Evolutionary conservation across 2,888 invertebrate species (phyloP).

Genomic region (Parelbella ahira): DNA sequence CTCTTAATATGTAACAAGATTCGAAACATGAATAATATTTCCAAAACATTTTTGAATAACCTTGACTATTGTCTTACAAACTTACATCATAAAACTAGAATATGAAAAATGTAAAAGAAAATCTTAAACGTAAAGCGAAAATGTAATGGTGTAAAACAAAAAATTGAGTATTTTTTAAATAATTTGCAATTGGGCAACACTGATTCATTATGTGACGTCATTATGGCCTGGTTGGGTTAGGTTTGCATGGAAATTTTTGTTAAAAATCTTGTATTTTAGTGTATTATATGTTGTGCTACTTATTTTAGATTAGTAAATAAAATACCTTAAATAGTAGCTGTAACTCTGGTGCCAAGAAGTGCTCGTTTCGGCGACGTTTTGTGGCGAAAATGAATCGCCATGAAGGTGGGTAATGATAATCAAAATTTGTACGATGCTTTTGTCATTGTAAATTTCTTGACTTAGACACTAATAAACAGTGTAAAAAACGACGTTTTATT

Average conservation of each 20-base stretch:
- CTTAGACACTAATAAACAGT: conserved; percentile 44
- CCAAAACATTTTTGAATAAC: no score
- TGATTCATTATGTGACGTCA: conserved; percentile 78
- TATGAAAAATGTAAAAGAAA: no score
- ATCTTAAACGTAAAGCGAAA: no score
- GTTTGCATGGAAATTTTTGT: conserved; percentile 85
- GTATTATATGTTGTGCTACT: conserved; percentile 81
- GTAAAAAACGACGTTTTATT: background rate
- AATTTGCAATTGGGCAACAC: conserved; percentile 35
- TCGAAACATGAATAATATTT: no score
- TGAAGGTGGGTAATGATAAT: conserved; percentile 90
- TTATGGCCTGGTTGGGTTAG: conserved; percentile 86
- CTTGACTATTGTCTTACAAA: no score
- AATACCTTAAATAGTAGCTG: conserved; percentile 73
- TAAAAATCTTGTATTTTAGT: conserved; percentile 83
- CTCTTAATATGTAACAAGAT: no score
- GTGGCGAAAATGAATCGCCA: conserved; percentile 93
- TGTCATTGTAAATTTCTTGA: conserved; percentile 66
- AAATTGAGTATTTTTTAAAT: no score
- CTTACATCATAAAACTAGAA: no score
- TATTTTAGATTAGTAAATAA: conserved; percentile 77
- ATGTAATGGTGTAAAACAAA: no score
- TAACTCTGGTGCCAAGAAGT: conserved; percentile 73
- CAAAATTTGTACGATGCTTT: conserved; percentile 78
- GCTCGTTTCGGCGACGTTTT: conserved; percentile 67